Percentiles rank a stretch among this genome's conserved stretches.
Evolutionary conservation across 2,888 invertebrate genomes (phyloP).

Genomic region (Leptarthrus brevirostris): DNA sequence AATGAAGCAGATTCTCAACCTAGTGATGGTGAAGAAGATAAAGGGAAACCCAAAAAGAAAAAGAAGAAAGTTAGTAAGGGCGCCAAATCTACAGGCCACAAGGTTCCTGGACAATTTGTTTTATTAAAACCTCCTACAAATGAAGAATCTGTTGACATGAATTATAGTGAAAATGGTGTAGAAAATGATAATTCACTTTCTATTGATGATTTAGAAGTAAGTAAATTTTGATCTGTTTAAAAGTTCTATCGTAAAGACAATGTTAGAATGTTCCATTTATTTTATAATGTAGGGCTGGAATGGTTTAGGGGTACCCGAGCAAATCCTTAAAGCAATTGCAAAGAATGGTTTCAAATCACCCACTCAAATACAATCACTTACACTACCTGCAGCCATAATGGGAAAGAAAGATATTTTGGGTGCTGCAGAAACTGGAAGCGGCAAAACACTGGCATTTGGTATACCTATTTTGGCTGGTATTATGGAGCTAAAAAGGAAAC

Average conservation of each 20-base stretch:
- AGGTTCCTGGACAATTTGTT: constrained; percentile 57
- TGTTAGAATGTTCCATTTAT: too few relatives aligned
- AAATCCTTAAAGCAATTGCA: constrained; percentile 78
- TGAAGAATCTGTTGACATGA: constrained; percentile 53
- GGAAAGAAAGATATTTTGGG: constrained; percentile 92
- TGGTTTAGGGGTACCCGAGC: constrained; percentile 73
- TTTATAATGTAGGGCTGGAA: constrained; percentile 71
- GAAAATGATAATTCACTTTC: constrained; percentile 2
- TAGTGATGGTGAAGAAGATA: constrained; percentile 46
- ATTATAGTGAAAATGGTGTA: constrained; percentile 55
- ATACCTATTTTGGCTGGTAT: constrained; percentile 92
- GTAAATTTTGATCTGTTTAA: neutral
- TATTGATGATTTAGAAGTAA: constrained; percentile 58
- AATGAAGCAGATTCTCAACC: constrained; percentile 55
- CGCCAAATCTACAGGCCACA: constrained; percentile 2
- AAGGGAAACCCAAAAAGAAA: constrained; percentile 52
- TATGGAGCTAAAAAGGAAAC: constrained; percentile 73
- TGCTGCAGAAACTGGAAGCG: constrained; percentile 99
- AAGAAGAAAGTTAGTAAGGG: constrained; percentile 54
- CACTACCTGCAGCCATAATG: constrained; percentile 85
- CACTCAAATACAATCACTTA: constrained; percentile 87
- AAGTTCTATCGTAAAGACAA: neutral
- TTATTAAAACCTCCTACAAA: constrained; percentile 59
- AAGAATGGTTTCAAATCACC: constrained; percentile 84
- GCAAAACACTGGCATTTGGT: constrained; percentile 97